These are phyloP conservation scores for Anisognathus igniventris DNA, from an alignment of 2,797 vertebrate species.

Conservation along the genomic window DNA sequence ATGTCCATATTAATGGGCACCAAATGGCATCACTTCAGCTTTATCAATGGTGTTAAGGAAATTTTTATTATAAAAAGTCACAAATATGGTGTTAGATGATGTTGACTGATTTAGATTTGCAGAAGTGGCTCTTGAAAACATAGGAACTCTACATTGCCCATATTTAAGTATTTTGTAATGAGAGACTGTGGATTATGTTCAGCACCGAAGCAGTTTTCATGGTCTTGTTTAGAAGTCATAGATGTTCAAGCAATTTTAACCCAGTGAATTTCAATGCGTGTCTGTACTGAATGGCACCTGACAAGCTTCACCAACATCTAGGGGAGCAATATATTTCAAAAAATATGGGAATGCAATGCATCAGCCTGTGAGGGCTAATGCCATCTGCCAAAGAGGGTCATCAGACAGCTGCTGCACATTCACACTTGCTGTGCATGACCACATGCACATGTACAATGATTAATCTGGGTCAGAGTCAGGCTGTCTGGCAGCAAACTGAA, in stretches of 20 bases:
- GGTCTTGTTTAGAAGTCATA: neutral
- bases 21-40: neutral
- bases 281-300: neutral
- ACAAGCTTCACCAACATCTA: neutral
- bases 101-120: neutral
- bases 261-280: neutral
- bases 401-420: neutral
- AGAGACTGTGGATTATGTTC: neutral
- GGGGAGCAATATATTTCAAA: neutral
- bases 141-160: neutral
- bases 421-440: neutral
- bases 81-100: neutral
- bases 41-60: neutral
- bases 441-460: neutral
- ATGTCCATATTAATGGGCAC: rapidly evolving
- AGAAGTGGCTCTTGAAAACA: neutral
- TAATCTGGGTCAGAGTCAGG: neutral
- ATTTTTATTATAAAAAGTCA: neutral
- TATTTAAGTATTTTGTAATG: neutral
- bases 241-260: neutral
- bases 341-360: neutral
- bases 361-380: neutral
- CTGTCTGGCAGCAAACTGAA: neutral
- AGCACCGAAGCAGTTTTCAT: neutral
- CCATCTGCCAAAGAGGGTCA: neutral